phyloP scores from a whole-genome alignment of 2,888 invertebrate species.

The Drosophila kokeensis region DNA sequence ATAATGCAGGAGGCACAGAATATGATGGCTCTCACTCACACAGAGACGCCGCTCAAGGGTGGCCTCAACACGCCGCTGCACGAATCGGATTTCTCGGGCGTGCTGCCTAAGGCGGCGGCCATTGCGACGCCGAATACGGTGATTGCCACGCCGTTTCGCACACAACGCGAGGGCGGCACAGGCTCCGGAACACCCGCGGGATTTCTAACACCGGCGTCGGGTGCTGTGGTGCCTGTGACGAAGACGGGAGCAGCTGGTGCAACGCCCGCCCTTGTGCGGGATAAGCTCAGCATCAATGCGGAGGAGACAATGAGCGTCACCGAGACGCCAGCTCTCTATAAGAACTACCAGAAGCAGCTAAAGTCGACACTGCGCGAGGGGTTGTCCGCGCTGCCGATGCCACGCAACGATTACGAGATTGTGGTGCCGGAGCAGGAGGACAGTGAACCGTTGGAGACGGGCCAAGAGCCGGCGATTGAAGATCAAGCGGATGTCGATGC shows the following conservation, averaged over 20 bases:
- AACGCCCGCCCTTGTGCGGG: constrained; percentile 93
- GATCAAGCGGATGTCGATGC: constrained; percentile 95
- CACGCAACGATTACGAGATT: constrained; percentile 99
- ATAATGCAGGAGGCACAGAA: constrained; percentile 98
- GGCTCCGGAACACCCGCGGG: constrained; percentile 88
- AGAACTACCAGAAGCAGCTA: constrained; percentile 89
- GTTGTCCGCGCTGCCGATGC: constrained; percentile 92
- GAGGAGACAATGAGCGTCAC: constrained; percentile 91
- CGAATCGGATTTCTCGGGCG: constrained; percentile 94
- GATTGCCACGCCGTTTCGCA: constrained; percentile 93
- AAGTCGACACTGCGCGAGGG: constrained; percentile 92
- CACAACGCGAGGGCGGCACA: constrained; percentile 88
- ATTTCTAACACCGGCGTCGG: constrained; percentile 87
- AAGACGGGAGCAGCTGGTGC: constrained; percentile 68
- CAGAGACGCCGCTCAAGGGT: constrained; percentile 98
- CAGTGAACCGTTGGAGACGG: constrained; percentile 83
- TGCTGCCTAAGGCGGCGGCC: constrained; percentile 90
- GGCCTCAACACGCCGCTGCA: constrained; percentile 97
- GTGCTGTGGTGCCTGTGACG: constrained; percentile 85
- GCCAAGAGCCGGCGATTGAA: constrained; percentile 87
- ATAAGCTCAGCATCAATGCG: constrained; percentile 97
- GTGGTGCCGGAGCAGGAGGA: constrained; percentile 95
- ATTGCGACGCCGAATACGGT: constrained; percentile 96
- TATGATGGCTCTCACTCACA: constrained; percentile 98
- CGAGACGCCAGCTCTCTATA: constrained; percentile 89